These are phyloP conservation scores for Notarius lentiginosus DNA, from an alignment of 2,113 vertebrate species.

Conservation along the genomic window DNA sequence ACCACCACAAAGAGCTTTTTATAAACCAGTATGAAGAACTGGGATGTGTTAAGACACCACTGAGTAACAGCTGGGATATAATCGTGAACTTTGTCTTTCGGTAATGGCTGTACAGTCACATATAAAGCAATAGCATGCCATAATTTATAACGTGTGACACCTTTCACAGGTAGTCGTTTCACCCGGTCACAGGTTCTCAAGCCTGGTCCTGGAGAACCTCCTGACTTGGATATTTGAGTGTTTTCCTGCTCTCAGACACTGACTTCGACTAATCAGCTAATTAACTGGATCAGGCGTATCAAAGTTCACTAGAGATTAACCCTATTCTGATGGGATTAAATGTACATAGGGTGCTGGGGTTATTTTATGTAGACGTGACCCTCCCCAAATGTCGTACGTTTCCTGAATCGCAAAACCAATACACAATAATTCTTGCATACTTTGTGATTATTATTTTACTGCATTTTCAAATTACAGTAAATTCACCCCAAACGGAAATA, in stretches of 20 bases:
- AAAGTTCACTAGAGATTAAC: not conserved
- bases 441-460: not conserved
- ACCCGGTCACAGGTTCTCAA: not conserved
- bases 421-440: not conserved
- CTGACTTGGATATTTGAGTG: not conserved
- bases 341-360: not conserved
- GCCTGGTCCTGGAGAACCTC: not conserved
- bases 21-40: not conserved
- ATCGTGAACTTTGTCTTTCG: not conserved
- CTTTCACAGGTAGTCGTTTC: not conserved
- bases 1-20: not conserved
- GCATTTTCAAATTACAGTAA: not conserved
- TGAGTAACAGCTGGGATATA: not conserved
- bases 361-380: not conserved
- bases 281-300: not conserved
- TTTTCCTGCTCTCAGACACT: not conserved
- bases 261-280: not conserved
- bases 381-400: not conserved
- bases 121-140: not conserved
- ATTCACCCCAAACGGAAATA: not conserved
- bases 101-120: not conserved
- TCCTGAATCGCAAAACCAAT: not conserved
- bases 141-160: not conserved
- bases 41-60: not conserved
- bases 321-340: not conserved